A percentile compares a stretch with the other conserved stretches of the same genome.
Evolutionary conservation across 2,113 vertebrate species (phyloP).

Genomic region (Poeciliopsis prolifica): DNA sequence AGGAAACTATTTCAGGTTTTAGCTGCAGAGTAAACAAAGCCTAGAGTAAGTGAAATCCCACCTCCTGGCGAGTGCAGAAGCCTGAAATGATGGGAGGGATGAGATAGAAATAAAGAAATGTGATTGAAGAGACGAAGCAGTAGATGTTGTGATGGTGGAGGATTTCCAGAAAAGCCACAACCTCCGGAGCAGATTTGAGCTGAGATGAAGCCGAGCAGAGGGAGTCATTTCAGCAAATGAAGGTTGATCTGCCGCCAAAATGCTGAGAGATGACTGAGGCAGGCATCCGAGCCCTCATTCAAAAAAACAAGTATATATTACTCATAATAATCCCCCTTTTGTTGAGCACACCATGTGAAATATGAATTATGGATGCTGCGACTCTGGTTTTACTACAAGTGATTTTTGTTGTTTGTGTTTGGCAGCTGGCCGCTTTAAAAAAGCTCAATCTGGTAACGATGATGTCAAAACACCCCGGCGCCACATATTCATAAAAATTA

Average conservation of each 20-base stretch:
- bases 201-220: slow-evolving; percentile 13
- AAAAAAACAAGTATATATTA: slow-evolving; percentile 29
- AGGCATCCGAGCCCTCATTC: slow-evolving; percentile 26
- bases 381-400: neutral
- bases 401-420: slow-evolving; percentile 9
- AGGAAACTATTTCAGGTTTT: neutral
- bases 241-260: slow-evolving; percentile 44
- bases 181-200: slow-evolving; percentile 41
- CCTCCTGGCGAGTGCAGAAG: neutral
- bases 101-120: neutral
- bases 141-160: slow-evolving; percentile 46
- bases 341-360: slow-evolving; percentile 23
- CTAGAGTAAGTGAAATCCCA: neutral
- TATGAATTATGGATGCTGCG: slow-evolving; percentile 31
- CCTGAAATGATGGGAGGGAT: neutral
- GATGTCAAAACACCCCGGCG: slow-evolving; percentile 53
- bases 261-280: slow-evolving; percentile 27
- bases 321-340: slow-evolving; percentile 24
- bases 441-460: slow-evolving; percentile 24
- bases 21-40: neutral
- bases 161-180: slow-evolving; percentile 58
- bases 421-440: slow-evolving; percentile 11
- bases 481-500: slow-evolving; percentile 57
- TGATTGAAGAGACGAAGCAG: slow-evolving; percentile 20
- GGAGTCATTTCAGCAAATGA: slow-evolving; percentile 12